Base-by-base conservation (phyloP, 2,888 invertebrate genomes). In the Dicranocentrus wangi region DNA sequence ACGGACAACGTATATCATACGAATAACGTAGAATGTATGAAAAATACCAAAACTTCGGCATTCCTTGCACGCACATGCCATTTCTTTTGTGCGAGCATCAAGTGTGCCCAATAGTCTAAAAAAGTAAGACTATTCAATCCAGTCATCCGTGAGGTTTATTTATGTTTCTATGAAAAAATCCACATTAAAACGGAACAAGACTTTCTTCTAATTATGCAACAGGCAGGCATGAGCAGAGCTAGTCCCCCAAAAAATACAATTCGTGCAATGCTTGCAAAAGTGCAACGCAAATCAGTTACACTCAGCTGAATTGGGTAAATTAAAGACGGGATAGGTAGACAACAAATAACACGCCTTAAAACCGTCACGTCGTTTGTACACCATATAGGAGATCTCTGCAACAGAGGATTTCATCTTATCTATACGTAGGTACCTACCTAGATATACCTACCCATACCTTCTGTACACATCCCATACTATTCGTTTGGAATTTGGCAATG, bases 121-220 rank as follows among this genome's bases (percentile, higher is more conserved):
- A 39, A 66, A 75, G 43, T 25, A 51, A 66, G 17, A 53, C 19
- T 58, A 42, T 66, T 42, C 65, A 42, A n/a, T 75, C 66, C 55
- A 75, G 75, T 75, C 65, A 75, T 58, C 75, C 75, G 66, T 75
- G 75, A 55, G 55, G 19, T 39, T 66, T 28, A 21, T 23, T 51
- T 17, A 51, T 19, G n/a, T 55, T 60, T 28, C 32, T 23, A 61
- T 28, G 61, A 28, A 61, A n/a, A 55, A 65, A 42, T 55, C 53
- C 42, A 53, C 43, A 42, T 65, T 3, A 10, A 42, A 65, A 75
- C 75, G 75, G 75, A 66, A 66, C 47, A 47, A 10, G n/a, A 47
- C 47, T 47, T 47, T 47, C 47, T 47, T 47, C n/a, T n/a, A 47
- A 47, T 32, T 32, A 10, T 32, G 32, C 32, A 32, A 32, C 10